phyloP scores from a whole-genome alignment of 2,113 vertebrate species.

The Chaetodon trifascialis region DNA sequence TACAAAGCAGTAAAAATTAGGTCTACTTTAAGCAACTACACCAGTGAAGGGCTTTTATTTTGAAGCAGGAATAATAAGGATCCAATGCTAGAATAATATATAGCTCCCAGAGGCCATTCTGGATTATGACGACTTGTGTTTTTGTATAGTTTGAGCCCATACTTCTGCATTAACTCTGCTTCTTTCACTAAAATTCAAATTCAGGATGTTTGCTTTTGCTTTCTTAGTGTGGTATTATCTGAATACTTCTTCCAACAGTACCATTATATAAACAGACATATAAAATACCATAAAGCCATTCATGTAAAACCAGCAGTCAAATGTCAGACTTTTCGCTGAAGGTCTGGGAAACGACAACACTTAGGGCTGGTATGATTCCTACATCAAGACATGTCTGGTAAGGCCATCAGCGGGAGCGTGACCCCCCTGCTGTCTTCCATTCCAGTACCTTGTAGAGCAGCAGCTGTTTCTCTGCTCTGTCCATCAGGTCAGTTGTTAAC shows the following conservation, averaged over 20 bases:
- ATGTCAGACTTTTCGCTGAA: conserved; percentile 21
- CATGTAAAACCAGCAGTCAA: conserved; percentile 16
- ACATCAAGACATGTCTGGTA: conserved; percentile 63
- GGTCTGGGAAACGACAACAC: conserved; percentile 35
- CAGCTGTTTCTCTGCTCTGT: conserved; percentile 78
- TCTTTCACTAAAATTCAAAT: neutral
- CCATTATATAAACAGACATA: neutral
- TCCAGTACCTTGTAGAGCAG: conserved; percentile 65
- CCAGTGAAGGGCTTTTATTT: neutral
- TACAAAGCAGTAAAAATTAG: too few species aligned
- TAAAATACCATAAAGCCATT: neutral
- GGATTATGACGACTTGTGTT: neutral
- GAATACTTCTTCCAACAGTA: neutral
- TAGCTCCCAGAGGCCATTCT: neutral
- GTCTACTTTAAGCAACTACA: too few species aligned
- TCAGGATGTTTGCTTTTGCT: neutral
- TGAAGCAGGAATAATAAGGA: neutral
- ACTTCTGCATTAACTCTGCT: neutral
- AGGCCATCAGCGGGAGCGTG: conserved; percentile 61
- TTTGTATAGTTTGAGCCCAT: neutral
- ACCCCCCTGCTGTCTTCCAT: conserved; percentile 48
- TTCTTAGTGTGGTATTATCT: neutral
- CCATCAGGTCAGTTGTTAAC: conserved; percentile 79
- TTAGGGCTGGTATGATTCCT: conserved; percentile 36
- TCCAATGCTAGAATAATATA: neutral